Evolutionary conservation across 2,113 vertebrate species (phyloP), one percentile per base, ranked within the genome.

Genomic region (Oreamnos americanus): DNA sequence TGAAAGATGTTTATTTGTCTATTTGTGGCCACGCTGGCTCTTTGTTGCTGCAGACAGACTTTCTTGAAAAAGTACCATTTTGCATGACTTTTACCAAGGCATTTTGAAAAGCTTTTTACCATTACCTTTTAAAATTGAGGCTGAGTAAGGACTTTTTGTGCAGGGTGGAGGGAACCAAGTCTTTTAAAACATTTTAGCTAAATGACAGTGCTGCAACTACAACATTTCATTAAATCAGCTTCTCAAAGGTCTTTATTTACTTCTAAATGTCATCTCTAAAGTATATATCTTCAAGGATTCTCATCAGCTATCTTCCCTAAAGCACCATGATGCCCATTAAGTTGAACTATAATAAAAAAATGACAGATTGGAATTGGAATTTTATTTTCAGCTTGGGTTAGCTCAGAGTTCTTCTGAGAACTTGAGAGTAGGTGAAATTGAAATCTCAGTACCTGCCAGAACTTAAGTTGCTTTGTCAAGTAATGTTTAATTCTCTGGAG

Each of bases 171-270:
- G 76, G 97, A 98, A 97, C 76, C n/a, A 96, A 82, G 74, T 95
- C 79, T 94, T 92, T 96, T 97, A 98, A 87, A 98, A 95, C n/a
- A 87, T 93, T 96, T 96, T 71, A 95, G 0, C 0, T 96, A 97
- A 98, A 97, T 94, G 81, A 58, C 84, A 36, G 53, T 96, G 26
- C 26, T 88, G 67, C n/a, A 45, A 67, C 28, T 51, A 85, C 10
- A 71, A 76, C 88, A 67, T 98, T 98, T 98, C 97, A 97, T 98
- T 98, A 98, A 98, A 96, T 96, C 82, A 96, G 26, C 51, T 58
- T 96, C 96, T 88, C 71, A 94, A 96, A 98, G 43, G 89, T 98
- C 83, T 91, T 60, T 60, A 81, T 95, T 98, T 98, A 95, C 76
- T 93, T 97, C 96, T 7, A 98, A 97, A 98, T 97, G 96, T 95